A percentile compares a stretch with the other conserved stretches of the same genome.
Evolutionary conservation across 2,113 vertebrate genomes (phyloP).

Genomic region (Ctenomys sociabilis): DNA sequence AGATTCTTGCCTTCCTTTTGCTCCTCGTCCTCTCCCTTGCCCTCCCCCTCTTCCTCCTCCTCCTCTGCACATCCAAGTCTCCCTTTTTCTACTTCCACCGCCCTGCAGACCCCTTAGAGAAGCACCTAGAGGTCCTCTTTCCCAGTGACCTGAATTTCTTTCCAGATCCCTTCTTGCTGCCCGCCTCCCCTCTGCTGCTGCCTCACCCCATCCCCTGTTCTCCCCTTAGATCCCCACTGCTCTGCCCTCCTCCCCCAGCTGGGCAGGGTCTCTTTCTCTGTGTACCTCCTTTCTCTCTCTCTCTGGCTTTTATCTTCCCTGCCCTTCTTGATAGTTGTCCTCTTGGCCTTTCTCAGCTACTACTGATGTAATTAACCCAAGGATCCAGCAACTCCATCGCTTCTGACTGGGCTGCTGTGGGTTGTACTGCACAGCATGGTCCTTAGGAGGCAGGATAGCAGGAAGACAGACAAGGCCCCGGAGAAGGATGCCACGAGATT

Average conservation of each 20-base stretch:
- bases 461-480: background rate
- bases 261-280: background rate
- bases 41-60: background rate
- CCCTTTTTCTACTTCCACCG: constrained; percentile 42
- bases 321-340: constrained; percentile 29
- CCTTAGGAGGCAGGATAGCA: background rate
- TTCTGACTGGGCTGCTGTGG: constrained; percentile 30
- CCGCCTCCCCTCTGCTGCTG: background rate
- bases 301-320: constrained; percentile 48
- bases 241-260: background rate
- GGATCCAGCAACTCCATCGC: background rate
- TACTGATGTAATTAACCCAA: constrained; percentile 37
- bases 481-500: background rate
- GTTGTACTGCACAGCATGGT: background rate
- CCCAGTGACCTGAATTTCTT: background rate
- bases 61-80: constrained; percentile 47
- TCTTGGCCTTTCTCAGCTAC: constrained; percentile 53
- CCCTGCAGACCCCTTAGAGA: constrained; percentile 48
- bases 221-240: background rate
- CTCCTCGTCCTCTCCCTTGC: constrained; percentile 46
- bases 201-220: background rate
- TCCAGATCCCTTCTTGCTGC: background rate
- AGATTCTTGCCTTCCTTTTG: constrained; percentile 26
- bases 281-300: background rate
- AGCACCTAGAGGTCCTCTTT: background rate